Percentiles rank a stretch among this genome's conserved stretches.
Conservation (phyloP, 2,113 vertebrate genomes). For the Entomyzon cyanotis region DNA sequence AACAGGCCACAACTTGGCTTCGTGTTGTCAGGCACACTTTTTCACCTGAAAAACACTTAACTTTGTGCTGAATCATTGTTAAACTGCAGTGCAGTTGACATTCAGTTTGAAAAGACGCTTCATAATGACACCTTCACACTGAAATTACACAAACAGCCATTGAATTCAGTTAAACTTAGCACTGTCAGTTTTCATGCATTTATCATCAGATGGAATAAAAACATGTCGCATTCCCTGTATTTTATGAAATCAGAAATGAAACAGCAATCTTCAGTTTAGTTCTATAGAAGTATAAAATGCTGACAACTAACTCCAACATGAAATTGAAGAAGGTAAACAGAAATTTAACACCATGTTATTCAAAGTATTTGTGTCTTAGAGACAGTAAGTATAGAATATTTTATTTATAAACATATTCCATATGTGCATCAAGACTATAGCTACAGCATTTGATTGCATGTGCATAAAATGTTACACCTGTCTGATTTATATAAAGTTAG, state of each 20-base stretch:
- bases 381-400: background rate
- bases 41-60: background rate
- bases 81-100: background rate
- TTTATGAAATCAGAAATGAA: background rate
- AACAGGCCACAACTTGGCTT: background rate
- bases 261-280: background rate
- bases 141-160: background rate
- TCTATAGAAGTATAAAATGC: background rate
- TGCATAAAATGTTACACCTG: background rate
- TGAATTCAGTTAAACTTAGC: background rate
- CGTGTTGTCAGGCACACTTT: background rate
- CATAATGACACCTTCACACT: background rate
- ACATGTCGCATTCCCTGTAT: background rate
- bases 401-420: background rate
- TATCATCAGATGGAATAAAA: background rate
- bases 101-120: background rate
- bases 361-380: background rate
- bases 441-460: background rate
- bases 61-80: accelerated
- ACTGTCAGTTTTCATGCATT: background rate
- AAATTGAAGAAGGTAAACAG: background rate
- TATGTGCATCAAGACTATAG: background rate
- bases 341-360: background rate
- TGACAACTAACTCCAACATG: background rate
- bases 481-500: background rate